A percentile compares a stretch with the other conserved stretches of the same genome.
Evolutionary conservation across 92 coral and sea anemone genomes (phyloP).

Genomic region (Paragorgia papillata): DNA sequence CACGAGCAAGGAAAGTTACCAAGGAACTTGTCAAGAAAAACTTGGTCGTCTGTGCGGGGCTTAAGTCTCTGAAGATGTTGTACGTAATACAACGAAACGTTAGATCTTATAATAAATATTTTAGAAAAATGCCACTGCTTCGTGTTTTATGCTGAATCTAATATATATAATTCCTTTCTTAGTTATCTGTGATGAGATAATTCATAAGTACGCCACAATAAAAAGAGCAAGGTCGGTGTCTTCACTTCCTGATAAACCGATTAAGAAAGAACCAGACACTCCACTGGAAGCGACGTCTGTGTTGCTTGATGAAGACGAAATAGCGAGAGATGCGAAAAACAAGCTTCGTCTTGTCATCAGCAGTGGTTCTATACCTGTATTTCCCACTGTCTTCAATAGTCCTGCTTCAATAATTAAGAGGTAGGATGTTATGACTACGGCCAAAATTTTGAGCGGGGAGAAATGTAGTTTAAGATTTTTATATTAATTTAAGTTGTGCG

Average conservation of each 20-base stretch:
- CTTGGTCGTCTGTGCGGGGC: too few relatives aligned
- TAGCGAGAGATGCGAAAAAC: conserved; percentile 18
- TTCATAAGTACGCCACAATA: conserved; percentile 64
- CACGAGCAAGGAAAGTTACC: too few relatives aligned
- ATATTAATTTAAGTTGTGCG: too few relatives aligned
- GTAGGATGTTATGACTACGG: neutral
- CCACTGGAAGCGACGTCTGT: neutral
- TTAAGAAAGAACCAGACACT: neutral
- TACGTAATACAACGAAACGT: too few relatives aligned
- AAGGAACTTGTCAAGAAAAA: too few relatives aligned
- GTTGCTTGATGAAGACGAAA: conserved; percentile 26
- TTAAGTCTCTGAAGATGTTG: too few relatives aligned
- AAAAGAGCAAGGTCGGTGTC: conserved; percentile 22
- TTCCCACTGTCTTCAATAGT: neutral
- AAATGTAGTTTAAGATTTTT: too few relatives aligned
- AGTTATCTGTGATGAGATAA: conserved; percentile 70
- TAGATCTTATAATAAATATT: neutral
- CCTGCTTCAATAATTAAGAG: neutral
- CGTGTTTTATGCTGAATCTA: neutral
- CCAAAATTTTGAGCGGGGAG: too few relatives aligned
- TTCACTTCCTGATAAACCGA: conserved; percentile 8
- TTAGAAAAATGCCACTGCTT: too few relatives aligned
- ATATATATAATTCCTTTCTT: too few relatives aligned
- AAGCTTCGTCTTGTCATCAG: conserved; percentile 15
- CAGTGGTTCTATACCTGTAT: conserved; percentile 16